Conservation (phyloP, 2,888 invertebrate species). For the Chloroclysta siterata region DNA sequence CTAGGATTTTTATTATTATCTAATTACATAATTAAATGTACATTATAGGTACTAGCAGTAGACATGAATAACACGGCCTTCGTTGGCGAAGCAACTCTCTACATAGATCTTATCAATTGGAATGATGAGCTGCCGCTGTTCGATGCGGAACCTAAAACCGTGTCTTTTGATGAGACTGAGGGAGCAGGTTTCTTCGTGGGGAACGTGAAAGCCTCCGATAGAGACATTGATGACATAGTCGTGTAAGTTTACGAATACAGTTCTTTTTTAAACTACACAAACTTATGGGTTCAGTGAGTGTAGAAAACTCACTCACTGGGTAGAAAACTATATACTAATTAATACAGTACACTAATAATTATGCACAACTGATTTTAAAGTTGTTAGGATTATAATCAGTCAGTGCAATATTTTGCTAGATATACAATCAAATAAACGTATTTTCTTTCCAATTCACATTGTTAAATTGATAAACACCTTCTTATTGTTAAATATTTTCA, state of each 20-base stretch:
- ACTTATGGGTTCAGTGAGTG: too few species aligned
- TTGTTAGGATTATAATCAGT: too few species aligned
- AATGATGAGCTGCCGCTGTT: slow-evolving; percentile 90
- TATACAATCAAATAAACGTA: too few species aligned
- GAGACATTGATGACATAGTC: slow-evolving; percentile 86
- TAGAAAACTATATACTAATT: too few species aligned
- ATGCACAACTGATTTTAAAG: too few species aligned
- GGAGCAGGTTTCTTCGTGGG: slow-evolving; percentile 75
- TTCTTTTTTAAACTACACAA: neutral
- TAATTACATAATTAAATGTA: neutral
- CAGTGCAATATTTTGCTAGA: too few species aligned
- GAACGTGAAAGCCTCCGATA: slow-evolving; percentile 83
- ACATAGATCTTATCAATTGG: slow-evolving; percentile 86
- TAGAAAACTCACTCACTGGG: too few species aligned
- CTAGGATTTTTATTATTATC: too few species aligned
- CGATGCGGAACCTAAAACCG: slow-evolving; percentile 58
- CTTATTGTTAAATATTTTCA: slow-evolving; percentile 47
- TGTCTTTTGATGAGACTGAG: slow-evolving; percentile 84
- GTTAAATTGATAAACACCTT: neutral
- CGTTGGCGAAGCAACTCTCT: slow-evolving; percentile 68
- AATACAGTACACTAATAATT: too few species aligned
- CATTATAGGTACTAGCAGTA: slow-evolving; percentile 65
- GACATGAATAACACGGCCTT: slow-evolving; percentile 61
- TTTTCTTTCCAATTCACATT: too few species aligned
- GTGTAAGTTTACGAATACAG: slow-evolving; percentile 71